Evolutionary conservation across 2,113 vertebrate genomes (phyloP), one percentile per base, ranked within the genome.

Genomic region (Jacana jacana): DNA sequence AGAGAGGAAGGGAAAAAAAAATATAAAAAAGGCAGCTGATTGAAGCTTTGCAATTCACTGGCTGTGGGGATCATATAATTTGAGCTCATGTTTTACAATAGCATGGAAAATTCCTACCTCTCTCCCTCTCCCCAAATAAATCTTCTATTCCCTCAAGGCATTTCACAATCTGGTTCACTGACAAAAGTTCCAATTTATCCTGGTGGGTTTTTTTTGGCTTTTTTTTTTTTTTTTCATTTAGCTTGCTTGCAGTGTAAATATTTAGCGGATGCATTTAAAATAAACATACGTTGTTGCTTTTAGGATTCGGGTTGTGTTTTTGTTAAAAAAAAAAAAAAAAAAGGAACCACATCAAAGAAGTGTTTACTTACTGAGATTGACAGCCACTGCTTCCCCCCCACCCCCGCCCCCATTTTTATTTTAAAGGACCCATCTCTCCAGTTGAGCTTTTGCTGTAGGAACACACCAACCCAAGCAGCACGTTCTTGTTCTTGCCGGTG

Each of bases 61-160:
- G 94, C 89, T 94, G 91, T 93, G 89, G 91, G 82, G 89, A 91
- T 95, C 94, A 89, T 94, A 86, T 89, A 86, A 96, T 95, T 94
- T 95, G 94, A 95, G 79, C 91, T 94, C 88, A 37, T 90, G 84
- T 96, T 97, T 97, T 95, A 95, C 93, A 96, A 95, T 96, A 91
- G 93, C 89, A 78, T 96, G 92, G 95, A 97, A 96, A 97, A 96
- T 95, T 96, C 93, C 95, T 96, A 91, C 86, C 84, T 96, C 91
- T 88, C 79, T 65, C 89, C 92, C 78, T 95, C 86, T 94, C 88
- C 94, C 82, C 91, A 93, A 95, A 95, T 90, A 96, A 95, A 82
- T 94, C 79, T 81, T 94, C 81, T 84, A 9, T 96, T 95, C 92
- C 92, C 95, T 95, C 71, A 75, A 94, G 93, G 95, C 94, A 88